Conservation (phyloP, 2,888 invertebrate genomes). For the Hyalella azteca region DNA sequence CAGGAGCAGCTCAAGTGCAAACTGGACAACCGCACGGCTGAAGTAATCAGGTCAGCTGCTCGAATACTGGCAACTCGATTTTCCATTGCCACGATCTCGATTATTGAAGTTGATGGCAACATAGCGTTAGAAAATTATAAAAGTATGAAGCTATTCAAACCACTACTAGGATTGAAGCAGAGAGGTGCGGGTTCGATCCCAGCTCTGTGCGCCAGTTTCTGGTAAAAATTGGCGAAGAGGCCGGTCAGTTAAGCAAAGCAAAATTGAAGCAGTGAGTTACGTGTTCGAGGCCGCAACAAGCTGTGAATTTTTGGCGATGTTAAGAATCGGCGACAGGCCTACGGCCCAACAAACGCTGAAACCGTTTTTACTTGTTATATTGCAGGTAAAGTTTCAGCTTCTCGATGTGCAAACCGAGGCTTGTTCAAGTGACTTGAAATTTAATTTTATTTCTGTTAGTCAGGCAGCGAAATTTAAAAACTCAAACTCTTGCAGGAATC, state of each 20-base stretch:
- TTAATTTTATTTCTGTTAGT: neutral
- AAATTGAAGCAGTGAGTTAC: too few relatives aligned
- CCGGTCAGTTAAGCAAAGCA: too few relatives aligned
- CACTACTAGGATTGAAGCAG: neutral
- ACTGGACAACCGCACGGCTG: constrained; percentile 38
- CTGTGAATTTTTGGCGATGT: neutral
- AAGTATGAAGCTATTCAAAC: neutral
- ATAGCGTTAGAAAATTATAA: neutral
- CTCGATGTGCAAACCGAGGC: neutral
- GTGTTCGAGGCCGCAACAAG: too few relatives aligned
- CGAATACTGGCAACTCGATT: neutral
- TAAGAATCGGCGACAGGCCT: neutral
- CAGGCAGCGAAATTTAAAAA: too few relatives aligned
- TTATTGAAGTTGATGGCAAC: neutral
- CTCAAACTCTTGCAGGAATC: neutral
- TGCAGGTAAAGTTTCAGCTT: neutral
- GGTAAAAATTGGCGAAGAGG: too few relatives aligned
- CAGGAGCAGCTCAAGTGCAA: constrained; percentile 3
- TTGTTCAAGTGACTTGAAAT: neutral
- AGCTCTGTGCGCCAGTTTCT: too few relatives aligned
- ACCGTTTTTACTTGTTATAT: neutral
- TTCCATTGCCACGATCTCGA: neutral
- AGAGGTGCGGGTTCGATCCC: too few relatives aligned
- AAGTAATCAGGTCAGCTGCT: constrained; percentile 39
- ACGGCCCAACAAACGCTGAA: neutral